These are phyloP conservation scores for Cephalopholis sonnerati DNA, from an alignment of 2,113 vertebrate species.

Conservation along the genomic window DNA sequence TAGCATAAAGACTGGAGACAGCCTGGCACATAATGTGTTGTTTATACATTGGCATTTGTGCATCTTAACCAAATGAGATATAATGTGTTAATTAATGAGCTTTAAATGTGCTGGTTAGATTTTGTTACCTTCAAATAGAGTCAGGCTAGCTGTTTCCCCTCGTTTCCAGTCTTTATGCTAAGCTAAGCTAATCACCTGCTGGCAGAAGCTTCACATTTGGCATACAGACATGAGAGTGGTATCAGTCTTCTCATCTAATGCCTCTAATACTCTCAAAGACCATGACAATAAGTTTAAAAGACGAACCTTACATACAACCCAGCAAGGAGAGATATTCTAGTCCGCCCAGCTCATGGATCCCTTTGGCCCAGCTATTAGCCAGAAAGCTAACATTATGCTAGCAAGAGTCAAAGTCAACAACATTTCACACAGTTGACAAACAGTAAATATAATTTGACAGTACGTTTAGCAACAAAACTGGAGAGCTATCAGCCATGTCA, in stretches of 20 bases:
- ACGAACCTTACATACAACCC: no score
- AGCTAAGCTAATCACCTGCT: slow-evolving; percentile 1
- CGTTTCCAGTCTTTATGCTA: background rate
- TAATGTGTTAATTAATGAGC: background rate
- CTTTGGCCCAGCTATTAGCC: no score
- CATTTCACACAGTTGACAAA: no score
- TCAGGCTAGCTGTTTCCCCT: background rate
- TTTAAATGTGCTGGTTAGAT: background rate
- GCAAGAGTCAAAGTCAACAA: no score
- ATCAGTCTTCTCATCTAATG: background rate
- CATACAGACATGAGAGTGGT: background rate
- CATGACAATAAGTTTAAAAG: no score
- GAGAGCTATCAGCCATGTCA: no score
- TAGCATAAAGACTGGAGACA: background rate
- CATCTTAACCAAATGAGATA: background rate
- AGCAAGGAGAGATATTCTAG: no score
- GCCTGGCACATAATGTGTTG: background rate
- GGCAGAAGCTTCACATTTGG: background rate
- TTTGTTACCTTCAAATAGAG: background rate
- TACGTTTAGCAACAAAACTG: no score
- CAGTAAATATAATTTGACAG: no score
- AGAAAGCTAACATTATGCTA: no score
- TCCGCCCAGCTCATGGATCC: no score
- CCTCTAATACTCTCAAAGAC: background rate
- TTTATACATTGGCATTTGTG: background rate